Base-by-base conservation (phyloP, 2,888 invertebrate species). In the Ichneumoninae sp. region DNA sequence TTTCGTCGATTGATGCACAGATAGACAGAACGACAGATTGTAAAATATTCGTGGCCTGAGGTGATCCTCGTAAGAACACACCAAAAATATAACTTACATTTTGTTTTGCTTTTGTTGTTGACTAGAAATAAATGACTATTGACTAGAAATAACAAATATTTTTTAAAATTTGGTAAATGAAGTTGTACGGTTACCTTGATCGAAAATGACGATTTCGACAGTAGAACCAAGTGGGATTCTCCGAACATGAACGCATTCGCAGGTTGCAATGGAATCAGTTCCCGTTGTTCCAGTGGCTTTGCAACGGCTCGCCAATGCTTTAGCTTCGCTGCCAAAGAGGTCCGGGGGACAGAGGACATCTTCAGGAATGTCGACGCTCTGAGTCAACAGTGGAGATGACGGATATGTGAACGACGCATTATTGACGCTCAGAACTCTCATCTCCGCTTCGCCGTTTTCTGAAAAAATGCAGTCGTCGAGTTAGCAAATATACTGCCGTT, bases 341-440 rank as follows among this genome's bases (percentile, higher is more conserved):
- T 85, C 79, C 7, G 79, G 19, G 91, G 94, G 89, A 89, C 96
- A 96, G 83, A 96, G 91, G 30, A 95, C 91, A 69, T 94, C 94
- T 7, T 94, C 91, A 0, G 95, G 93, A 19, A 97, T 94, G 86
- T 97, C 96, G 0, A 93, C 91, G 0, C 94, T 94, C 91, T 98
- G 97, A 1, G 97, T 97, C 83, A 98, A 94, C 57, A 97, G 94
- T 0, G 98, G 97, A 0, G 97, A 96, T 1, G 96, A 95, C 0
- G 98, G 97, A 90, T 96, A 96, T 47, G 95, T 95, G 92, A 97
- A 96, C 8, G 97, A 96, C 26, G 97, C 95, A 74, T 97, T 96
- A 92, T 97, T 97, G 66, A 95, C 92, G 86, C 94, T 94, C n/a
- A 95, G 93, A 13, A 94, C 85, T 84, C 88, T 89, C 74, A 87